A percentile compares a stretch with the other conserved stretches of the same genome.
phyloP scores from a whole-genome alignment of 2,888 invertebrate genomes.

The Tillus elongatus region DNA sequence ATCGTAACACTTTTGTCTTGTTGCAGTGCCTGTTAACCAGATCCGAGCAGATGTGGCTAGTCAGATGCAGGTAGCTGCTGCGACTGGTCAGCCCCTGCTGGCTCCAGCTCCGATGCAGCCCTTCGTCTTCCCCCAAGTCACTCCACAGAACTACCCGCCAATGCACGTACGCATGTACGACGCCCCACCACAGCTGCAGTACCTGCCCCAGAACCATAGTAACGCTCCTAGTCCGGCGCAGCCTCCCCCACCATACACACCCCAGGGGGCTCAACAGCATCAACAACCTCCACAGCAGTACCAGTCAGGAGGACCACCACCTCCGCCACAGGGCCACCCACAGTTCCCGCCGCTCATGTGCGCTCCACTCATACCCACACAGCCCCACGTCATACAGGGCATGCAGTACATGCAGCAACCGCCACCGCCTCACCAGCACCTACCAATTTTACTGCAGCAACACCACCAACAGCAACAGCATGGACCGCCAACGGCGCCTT shows the following conservation, averaged over 20 bases:
- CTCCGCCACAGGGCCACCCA: constrained; percentile 42
- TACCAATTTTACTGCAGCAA: no score
- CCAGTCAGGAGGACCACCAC: no score
- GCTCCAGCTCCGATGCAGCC: constrained; percentile 71
- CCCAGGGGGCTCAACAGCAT: constrained; percentile 36
- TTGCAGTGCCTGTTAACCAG: constrained; percentile 43
- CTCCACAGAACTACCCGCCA: constrained; percentile 41
- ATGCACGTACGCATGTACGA: constrained; percentile 60
- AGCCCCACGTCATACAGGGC: constrained; percentile 43
- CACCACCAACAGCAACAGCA: constrained; percentile 35
- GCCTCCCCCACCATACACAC: constrained; percentile 29
- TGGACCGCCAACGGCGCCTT: constrained; percentile 36
- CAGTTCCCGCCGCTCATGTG: constrained; percentile 54
- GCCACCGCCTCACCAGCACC: constrained; percentile 43
- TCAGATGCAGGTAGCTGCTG: constrained; percentile 73
- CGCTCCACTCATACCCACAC: constrained; percentile 48
- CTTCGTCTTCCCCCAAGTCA: constrained; percentile 36
- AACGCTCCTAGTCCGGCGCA: constrained; percentile 43
- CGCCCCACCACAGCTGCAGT: constrained; percentile 43
- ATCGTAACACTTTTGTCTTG: no score
- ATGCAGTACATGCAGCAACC: constrained; percentile 45
- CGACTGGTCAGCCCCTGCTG: constrained; percentile 76
- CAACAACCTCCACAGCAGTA: constrained; percentile 41
- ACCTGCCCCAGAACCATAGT: constrained; percentile 45
- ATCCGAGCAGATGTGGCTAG: constrained; percentile 51